A percentile compares a stretch with the other conserved stretches of the same genome.
phyloP scores from a whole-genome alignment of 2,113 vertebrate species.

The Centropristis striata region DNA sequence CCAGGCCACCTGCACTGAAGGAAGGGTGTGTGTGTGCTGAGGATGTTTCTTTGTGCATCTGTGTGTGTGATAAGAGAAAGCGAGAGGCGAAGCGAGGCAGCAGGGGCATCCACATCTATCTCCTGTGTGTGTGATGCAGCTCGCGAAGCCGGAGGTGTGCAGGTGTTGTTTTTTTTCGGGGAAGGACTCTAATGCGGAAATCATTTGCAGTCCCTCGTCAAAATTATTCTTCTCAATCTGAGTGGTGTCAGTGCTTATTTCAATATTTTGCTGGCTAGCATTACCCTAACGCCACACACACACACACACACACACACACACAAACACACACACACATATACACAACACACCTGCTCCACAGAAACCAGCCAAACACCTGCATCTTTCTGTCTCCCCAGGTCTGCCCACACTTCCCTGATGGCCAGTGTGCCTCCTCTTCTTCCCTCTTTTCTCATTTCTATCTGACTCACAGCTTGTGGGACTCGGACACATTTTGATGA shows the following conservation, averaged over 20 bases:
- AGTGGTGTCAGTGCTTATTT: slow-evolving; percentile 73
- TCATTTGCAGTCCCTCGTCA: slow-evolving; percentile 79
- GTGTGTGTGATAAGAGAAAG: slow-evolving; percentile 30
- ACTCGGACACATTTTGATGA: slow-evolving; percentile 75
- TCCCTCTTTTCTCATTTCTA: slow-evolving; percentile 71
- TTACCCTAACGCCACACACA: slow-evolving; percentile 39
- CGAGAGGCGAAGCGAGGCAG: not conserved
- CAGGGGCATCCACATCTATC: slow-evolving; percentile 42
- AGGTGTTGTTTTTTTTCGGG: slow-evolving; percentile 75
- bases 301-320: slow-evolving; percentile 41
- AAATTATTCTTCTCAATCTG: slow-evolving; percentile 72
- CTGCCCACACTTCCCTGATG: slow-evolving; percentile 68
- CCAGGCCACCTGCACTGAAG: slow-evolving; percentile 71
- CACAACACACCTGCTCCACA: slow-evolving; percentile 73
- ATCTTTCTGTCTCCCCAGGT: slow-evolving; percentile 68
- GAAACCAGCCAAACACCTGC: slow-evolving; percentile 83
- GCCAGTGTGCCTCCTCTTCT: slow-evolving; percentile 48
- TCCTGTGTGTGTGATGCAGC: slow-evolving; percentile 49
- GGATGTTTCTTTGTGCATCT: slow-evolving; percentile 21
- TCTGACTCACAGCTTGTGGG: slow-evolving; percentile 74
- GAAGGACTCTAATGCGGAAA: slow-evolving; percentile 76
- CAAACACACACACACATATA: slow-evolving; percentile 31
- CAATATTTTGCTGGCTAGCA: slow-evolving; percentile 68
- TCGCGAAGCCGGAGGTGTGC: slow-evolving; percentile 63
- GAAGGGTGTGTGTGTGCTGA: slow-evolving; percentile 9